Conservation (phyloP, 2,797 vertebrate species). For the Enteromius anoplus region DNA sequence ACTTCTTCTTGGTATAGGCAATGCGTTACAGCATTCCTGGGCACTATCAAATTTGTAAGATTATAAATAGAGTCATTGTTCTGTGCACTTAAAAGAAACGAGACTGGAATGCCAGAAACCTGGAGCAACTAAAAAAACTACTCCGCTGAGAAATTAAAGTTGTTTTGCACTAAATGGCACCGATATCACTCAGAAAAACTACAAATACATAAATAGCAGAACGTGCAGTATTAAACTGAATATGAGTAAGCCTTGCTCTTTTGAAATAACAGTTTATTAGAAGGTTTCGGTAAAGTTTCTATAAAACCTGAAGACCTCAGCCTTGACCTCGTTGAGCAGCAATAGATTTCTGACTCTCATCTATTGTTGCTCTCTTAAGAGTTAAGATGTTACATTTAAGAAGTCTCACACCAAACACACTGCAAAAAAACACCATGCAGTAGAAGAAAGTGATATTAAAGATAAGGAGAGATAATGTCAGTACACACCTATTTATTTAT, state of each 20-base stretch:
- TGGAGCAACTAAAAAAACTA: conserved; percentile 58
- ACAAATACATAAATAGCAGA: conserved; percentile 30
- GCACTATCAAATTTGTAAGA: conserved; percentile 62
- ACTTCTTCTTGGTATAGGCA: conserved; percentile 39
- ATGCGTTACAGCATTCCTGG: conserved; percentile 32
- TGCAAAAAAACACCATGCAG: background rate
- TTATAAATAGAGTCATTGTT: conserved; percentile 66
- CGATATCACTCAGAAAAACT: conserved; percentile 2
- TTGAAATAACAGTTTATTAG: background rate
- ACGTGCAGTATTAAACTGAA: conserved; percentile 49
- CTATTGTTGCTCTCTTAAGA: conserved; percentile 35
- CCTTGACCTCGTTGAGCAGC: conserved; percentile 38
- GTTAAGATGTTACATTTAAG: background rate
- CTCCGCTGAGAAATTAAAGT: conserved; percentile 69
- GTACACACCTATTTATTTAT: background rate
- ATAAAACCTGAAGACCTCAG: conserved; percentile 2
- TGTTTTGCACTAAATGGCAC: conserved; percentile 63
- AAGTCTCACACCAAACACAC: background rate
- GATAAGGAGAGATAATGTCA: background rate
- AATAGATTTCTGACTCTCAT: conserved; percentile 35
- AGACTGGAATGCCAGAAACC: conserved; percentile 59
- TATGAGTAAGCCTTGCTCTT: conserved; percentile 26
- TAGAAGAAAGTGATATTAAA: background rate
- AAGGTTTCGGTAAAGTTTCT: background rate
- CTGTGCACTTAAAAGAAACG: background rate